These are phyloP conservation scores for Eurystomus glaucurus DNA, from an alignment of 2,797 vertebrate genomes.

Conservation along the genomic window DNA sequence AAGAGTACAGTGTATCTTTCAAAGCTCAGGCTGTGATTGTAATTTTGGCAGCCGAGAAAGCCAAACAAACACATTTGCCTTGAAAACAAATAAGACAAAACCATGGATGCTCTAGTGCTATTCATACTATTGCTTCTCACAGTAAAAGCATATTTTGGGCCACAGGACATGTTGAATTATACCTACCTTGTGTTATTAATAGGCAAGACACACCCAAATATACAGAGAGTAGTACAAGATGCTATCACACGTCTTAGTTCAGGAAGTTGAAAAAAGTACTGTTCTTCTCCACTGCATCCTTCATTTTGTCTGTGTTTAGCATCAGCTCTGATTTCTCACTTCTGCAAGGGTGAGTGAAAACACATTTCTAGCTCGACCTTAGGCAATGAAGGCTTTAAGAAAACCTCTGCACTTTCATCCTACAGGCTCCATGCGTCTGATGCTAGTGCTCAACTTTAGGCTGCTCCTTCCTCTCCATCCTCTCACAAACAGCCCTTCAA, in stretches of 20 bases:
- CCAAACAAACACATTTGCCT: not conserved
- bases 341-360: not conserved
- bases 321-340: not conserved
- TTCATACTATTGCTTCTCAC: not conserved
- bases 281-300: not conserved
- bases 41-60: constrained; percentile 2
- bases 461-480: not conserved
- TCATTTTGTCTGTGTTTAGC: not conserved
- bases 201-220: not conserved
- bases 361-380: not conserved
- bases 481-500: not conserved
- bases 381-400: not conserved
- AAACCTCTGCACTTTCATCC: not conserved
- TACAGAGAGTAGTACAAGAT: not conserved
- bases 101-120: not conserved
- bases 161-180: not conserved
- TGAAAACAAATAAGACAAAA: not conserved
- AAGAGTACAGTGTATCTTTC: not conserved
- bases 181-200: not conserved
- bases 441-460: not conserved
- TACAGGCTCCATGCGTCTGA: not conserved
- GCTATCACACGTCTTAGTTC: not conserved
- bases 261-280: not conserved
- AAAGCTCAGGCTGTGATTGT: not conserved
- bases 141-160: not conserved